phyloP scores from a whole-genome alignment of 2,797 vertebrate species.

The Chrosomus eos region DNA sequence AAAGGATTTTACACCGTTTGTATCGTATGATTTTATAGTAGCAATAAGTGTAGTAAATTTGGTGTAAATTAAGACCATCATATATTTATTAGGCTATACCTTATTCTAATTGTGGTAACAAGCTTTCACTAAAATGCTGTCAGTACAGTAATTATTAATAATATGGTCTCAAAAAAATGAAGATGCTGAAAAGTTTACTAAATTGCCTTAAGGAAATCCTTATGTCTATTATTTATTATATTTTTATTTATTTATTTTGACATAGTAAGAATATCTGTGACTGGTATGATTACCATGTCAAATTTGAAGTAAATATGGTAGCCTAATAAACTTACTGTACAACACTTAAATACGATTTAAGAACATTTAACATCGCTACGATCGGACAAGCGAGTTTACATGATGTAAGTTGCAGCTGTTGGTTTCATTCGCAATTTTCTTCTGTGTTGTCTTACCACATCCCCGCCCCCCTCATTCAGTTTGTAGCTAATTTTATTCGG shows the following conservation, averaged over 20 bases:
- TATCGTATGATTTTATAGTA: background rate
- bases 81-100: background rate
- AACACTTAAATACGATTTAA: background rate
- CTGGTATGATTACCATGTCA: background rate
- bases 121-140: background rate
- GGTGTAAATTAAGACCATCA: background rate
- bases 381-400: background rate
- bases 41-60: background rate
- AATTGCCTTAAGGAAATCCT: background rate
- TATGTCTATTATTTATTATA: background rate
- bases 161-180: background rate
- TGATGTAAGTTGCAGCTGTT: slow-evolving; percentile 66
- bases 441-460: slow-evolving; percentile 80
- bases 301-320: background rate
- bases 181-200: background rate
- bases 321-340: background rate
- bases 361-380: background rate
- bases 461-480: slow-evolving; percentile 65
- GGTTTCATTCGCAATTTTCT: slow-evolving; percentile 68
- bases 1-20: background rate
- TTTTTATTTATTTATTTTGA: background rate
- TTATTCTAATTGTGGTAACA: background rate
- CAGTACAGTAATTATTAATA: background rate
- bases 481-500: slow-evolving; percentile 73
- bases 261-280: background rate